Evolutionary conservation across 2,888 invertebrate species (phyloP), one percentile per base, ranked within the genome.

Genomic region (Volucella inflata): DNA sequence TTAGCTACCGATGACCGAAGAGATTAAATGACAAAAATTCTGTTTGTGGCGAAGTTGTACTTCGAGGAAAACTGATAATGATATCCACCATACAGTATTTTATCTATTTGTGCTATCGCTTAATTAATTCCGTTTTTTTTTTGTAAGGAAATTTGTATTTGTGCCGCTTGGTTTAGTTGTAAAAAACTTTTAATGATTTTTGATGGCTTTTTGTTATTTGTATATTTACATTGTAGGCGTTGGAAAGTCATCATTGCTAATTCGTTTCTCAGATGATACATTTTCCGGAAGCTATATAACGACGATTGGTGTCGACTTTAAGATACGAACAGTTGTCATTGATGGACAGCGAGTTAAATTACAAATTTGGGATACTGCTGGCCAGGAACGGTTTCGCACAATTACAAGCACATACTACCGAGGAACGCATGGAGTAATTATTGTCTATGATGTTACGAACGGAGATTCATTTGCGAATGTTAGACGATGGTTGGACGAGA

Each of bases 391-490:
- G 90, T 99, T 99, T 93, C 94, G 99, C 90, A 99, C 99, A 80
- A 99, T 99, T 90, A 99, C 99, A 78, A 98, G 99, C 92, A 99
- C 99, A 87, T 98, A 99, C 93, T 99, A 99, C 92, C 94, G 99
- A 91, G 99, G 99, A 74, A 99, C 99, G 60, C 99, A 99, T 93
- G 99, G 99, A 84, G 99, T 99, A 85, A 98, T 99, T 90, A 98
- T 99, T 59, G 99, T 99, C 12, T 99, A 99, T 93, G 99, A 99
- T 94, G 99, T 99, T 67, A 98, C 98, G 87, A 98, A 97, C 92
- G 99, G 99, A 51, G 99, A 99, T 92, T 98, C 99, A 65, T 99
- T 99, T 93, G 98, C 98, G 85, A 99, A 99, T 93, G 99, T 99
- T 2, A 98, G 99, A 92, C 94, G 99, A 91, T 99, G 99, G 99